phyloP scores from a whole-genome alignment of 35 echinoderm and acorn worm species.

The Amphiura filiformis region DNA sequence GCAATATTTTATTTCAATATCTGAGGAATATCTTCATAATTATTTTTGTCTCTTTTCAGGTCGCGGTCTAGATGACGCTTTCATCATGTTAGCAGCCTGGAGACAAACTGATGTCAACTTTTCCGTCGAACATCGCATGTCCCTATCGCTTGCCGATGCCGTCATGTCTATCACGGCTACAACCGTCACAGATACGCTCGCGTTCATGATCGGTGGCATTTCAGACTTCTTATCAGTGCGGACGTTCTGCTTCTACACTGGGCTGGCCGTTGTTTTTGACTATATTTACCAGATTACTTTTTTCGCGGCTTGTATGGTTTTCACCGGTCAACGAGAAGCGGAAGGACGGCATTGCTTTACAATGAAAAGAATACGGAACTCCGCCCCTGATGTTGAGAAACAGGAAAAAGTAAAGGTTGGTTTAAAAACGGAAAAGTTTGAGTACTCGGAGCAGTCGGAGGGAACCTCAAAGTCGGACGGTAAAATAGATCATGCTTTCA shows the following conservation, averaged over 20 bases:
- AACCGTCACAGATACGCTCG: constrained; percentile 65
- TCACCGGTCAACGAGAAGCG: constrained; percentile 51
- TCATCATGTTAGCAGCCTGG: constrained; percentile 88
- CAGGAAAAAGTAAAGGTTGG: too few species aligned
- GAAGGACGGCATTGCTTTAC: constrained; percentile 60
- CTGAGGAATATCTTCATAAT: too few species aligned
- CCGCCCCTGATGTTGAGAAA: not conserved
- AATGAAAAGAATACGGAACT: not conserved
- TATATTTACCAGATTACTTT: constrained; percentile 76
- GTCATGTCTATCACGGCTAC: constrained; percentile 86
- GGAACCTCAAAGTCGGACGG: constrained; percentile 33
- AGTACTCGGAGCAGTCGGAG: too few species aligned
- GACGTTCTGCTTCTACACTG: constrained; percentile 71
- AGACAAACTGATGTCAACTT: constrained; percentile 27
- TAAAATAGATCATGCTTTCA: constrained; percentile 18
- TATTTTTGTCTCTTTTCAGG: too few species aligned
- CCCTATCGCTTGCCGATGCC: constrained; percentile 50
- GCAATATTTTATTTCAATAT: too few species aligned
- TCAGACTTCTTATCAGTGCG: constrained; percentile 57
- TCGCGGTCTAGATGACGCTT: constrained; percentile 78
- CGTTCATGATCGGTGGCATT: constrained; percentile 65
- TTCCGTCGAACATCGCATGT: constrained; percentile 51
- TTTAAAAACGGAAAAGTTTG: too few species aligned
- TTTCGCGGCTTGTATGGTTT: constrained; percentile 75
- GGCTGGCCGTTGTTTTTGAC: constrained; percentile 66